Conservation (phyloP, 1,140 invertebrate species). For the Drosophila pectinifera region DNA sequence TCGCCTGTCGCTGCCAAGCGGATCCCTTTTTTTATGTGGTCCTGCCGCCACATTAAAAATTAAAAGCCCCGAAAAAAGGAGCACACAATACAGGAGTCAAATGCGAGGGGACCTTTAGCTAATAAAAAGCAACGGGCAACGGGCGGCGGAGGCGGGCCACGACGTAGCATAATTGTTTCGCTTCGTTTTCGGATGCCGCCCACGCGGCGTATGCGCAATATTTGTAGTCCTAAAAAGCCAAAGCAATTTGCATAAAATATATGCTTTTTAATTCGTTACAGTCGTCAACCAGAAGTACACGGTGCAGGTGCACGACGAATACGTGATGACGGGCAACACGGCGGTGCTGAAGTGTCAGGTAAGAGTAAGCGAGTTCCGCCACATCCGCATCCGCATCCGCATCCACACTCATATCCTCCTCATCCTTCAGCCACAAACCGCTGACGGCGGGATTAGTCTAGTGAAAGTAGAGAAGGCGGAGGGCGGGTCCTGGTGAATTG, state of each 20-base stretch:
- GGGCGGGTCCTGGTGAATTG: not conserved
- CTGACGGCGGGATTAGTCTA: not conserved
- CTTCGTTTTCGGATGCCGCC: constrained; percentile 24
- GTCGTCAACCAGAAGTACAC: constrained; percentile 94
- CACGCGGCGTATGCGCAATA: constrained; percentile 55
- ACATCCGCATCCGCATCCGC: constrained; percentile 23
- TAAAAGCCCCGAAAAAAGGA: constrained; percentile 33
- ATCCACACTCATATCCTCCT: constrained; percentile 5
- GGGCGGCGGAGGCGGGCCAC: not conserved
- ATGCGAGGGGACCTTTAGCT: constrained; percentile 35
- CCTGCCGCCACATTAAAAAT: constrained; percentile 53
- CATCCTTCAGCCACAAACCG: constrained; percentile 21
- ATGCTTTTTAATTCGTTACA: constrained; percentile 85
- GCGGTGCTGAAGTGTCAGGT: constrained; percentile 92
- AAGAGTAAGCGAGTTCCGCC: constrained; percentile 54
- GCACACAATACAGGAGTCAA: constrained; percentile 9
- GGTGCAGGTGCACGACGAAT: constrained; percentile 94
- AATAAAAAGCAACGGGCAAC: constrained; percentile 58
- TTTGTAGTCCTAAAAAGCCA: constrained; percentile 23
- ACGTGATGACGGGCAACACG: constrained; percentile 94
- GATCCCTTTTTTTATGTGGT: constrained; percentile 53
- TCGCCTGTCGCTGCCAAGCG: constrained; percentile 53
- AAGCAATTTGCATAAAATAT: constrained; percentile 55
- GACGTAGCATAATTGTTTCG: constrained; percentile 57
- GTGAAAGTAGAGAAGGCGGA: not conserved